phyloP scores from a whole-genome alignment of 2,797 vertebrate species.

The Tokudaia tokunoshimensis region DNA sequence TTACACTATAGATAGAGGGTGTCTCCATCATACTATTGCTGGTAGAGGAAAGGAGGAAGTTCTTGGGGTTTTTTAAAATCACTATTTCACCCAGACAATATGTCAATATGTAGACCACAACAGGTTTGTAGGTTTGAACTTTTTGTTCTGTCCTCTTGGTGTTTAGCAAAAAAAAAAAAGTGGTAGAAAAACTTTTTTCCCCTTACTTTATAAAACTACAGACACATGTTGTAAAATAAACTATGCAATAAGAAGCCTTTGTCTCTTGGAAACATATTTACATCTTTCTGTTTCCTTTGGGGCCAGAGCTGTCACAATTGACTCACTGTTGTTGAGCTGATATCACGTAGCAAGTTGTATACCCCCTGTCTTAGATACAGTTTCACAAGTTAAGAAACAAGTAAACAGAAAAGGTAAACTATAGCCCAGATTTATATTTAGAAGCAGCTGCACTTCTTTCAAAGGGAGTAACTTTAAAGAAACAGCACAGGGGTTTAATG shows the following conservation, averaged over 20 bases:
- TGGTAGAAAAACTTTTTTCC: neutral
- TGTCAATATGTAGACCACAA: slow-evolving; percentile 17
- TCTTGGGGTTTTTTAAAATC: neutral
- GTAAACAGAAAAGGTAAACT: slow-evolving; percentile 66
- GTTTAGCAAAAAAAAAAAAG: neutral
- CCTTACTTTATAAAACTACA: neutral
- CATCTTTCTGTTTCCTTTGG: slow-evolving; percentile 68
- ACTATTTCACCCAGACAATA: slow-evolving; percentile 58
- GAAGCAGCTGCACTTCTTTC: slow-evolving; percentile 66
- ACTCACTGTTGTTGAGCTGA: slow-evolving; percentile 61
- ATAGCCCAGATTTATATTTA: slow-evolving; percentile 60
- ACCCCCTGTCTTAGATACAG: slow-evolving; percentile 74
- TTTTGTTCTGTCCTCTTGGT: slow-evolving; percentile 47
- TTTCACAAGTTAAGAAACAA: slow-evolving; percentile 75
- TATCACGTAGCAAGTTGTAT: slow-evolving; percentile 69
- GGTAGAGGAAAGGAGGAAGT: neutral
- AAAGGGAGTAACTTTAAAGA: slow-evolving; percentile 59
- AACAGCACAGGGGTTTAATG: slow-evolving; percentile 60
- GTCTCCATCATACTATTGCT: neutral
- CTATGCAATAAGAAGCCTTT: slow-evolving; percentile 64
- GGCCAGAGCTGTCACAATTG: slow-evolving; percentile 71
- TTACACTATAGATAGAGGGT: neutral
- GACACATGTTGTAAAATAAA: slow-evolving; percentile 52
- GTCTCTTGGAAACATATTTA: slow-evolving; percentile 72
- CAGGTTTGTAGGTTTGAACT: slow-evolving; percentile 38